Evolutionary conservation across 92 coral and sea anemone genomes (phyloP).

Genomic region (Virgularia gustaviana): DNA sequence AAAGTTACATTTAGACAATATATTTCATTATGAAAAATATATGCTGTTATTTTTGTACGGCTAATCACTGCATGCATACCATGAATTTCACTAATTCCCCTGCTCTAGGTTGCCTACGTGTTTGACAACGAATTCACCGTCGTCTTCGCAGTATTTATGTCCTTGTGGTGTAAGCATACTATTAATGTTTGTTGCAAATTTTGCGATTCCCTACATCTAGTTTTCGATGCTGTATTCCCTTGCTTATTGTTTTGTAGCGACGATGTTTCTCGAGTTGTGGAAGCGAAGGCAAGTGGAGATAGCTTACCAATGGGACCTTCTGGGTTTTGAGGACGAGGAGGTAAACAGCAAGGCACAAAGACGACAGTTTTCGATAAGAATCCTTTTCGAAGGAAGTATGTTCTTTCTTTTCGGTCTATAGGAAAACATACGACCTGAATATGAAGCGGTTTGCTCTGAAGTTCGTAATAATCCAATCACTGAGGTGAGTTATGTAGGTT

Average conservation of each 20-base stretch:
- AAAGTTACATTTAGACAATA: no score
- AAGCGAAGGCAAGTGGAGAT: constrained; percentile 92
- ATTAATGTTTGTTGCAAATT: not conserved
- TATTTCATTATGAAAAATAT: no score
- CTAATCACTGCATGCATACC: not conserved
- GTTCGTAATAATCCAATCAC: constrained; percentile 76
- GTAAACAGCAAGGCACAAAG: constrained; percentile 4
- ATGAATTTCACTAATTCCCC: not conserved
- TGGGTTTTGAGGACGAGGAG: constrained; percentile 93
- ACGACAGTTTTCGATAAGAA: not conserved
- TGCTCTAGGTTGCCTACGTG: constrained; percentile 75
- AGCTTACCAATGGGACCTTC: constrained; percentile 88
- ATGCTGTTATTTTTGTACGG: no score
- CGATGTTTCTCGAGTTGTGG: constrained; percentile 96
- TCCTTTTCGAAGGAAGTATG: not conserved
- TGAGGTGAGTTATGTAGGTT: constrained; percentile 39
- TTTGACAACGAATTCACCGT: constrained; percentile 98
- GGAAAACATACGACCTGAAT: constrained; percentile 96
- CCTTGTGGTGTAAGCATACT: constrained; percentile 78
- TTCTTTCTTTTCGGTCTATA: constrained; percentile 5
- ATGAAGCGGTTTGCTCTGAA: constrained; percentile 64
- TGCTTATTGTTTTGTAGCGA: constrained; percentile 50
- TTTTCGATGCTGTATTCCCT: not conserved
- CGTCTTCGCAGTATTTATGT: constrained; percentile 94
- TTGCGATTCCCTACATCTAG: no score